Evolutionary conservation across 2,888 invertebrate species (phyloP).

Genomic region (Maniola hyperantus): DNA sequence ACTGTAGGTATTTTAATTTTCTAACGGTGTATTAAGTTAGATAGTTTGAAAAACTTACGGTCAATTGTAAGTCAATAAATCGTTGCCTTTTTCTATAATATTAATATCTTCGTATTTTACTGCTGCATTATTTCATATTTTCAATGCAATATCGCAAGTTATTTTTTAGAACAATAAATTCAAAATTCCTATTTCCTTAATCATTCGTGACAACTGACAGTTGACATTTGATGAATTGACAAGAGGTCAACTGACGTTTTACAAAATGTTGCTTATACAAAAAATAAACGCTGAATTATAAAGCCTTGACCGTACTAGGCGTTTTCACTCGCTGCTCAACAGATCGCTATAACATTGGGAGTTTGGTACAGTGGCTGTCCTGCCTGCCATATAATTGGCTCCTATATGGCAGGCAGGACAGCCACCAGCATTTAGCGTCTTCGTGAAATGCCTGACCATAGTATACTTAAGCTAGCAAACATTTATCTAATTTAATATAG

Average conservation of each 20-base stretch:
- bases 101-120: background rate
- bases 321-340: background rate
- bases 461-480: no score
- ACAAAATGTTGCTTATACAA: no score
- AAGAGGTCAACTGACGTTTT: no score
- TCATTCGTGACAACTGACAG: background rate
- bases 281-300: no score
- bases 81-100: background rate
- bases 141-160: background rate
- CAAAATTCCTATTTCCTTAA: background rate
- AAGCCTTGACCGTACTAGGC: no score
- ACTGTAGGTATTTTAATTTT: background rate
- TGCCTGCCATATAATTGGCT: no score
- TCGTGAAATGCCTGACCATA: no score
- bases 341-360: background rate
- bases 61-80: background rate
- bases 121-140: background rate
- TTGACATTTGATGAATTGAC: background rate
- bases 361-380: no score
- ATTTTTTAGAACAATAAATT: background rate
- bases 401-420: no score
- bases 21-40: background rate
- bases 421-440: no score
- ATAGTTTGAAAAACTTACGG: conserved; percentile 2
- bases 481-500: no score